Base-by-base conservation (phyloP, 2,113 vertebrate species). In the Brachyistius frenatus region DNA sequence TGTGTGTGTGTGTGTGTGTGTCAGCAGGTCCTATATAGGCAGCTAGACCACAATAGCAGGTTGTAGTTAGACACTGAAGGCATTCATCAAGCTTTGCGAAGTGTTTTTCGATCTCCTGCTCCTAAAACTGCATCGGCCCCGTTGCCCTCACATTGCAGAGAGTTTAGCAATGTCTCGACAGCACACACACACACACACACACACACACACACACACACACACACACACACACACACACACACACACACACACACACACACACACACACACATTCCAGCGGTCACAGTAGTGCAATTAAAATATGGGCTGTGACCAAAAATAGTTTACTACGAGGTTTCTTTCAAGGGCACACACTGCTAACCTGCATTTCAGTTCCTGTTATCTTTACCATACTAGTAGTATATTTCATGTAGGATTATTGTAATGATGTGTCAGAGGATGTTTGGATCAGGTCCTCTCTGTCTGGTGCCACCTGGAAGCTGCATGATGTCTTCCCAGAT, bases 1-100 rank as follows among this genome's bases (percentile, higher is more conserved):
- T 55, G 63, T 58, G 66, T 41, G 53, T 46, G 37, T n/a, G 56
- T 55, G 47, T 49, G n/a, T 35, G 57, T 67, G 39, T 36, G 73
- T 73, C 86, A 82, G 68, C 61, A 83, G 68, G 58, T 87, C 78
- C 56, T 76, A 64, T 87, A 76, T 84, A 89, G 82, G 73, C 79
- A 53, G 49, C 73, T 52, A 62, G 46, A 89, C 91, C 90, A 89
- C 86, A 93, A 91, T 88, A 88, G 75, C 85, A 91, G 86, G 88
- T 90, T 91, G 81, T 88, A 83, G 65, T 78, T 60, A 78, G 80
- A 88, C 88, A 89, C 63, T 80, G 83, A 50, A 84, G 69, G 82
- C 81, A 83, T 91, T 91, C 89, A 88, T 88, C 76, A 81, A 68
- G 66, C 60, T 44, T 35, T 37, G 31, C 33, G 2, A 31, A 62